Base-by-base conservation (phyloP, 2,113 vertebrate species). In the Alaudala cheleensis region DNA sequence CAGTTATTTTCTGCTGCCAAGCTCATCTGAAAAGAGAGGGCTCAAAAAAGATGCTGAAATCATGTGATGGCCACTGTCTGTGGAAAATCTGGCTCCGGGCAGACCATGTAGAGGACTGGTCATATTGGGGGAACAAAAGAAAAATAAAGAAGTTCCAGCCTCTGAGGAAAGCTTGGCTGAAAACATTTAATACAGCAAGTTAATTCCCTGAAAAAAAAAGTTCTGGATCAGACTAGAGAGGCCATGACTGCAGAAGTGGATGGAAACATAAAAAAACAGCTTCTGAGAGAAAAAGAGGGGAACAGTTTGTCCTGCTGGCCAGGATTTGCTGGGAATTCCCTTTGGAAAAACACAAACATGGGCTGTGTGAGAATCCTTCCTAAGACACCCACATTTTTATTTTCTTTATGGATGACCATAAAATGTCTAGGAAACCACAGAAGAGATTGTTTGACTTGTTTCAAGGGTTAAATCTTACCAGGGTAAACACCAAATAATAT, bases 401-500 rank as follows among this genome's bases (percentile, higher is more conserved):
- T 80, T 79, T 34, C 54, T 77, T 70, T 45, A 40, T 49, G 51
- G 67, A 51, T 71, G 58, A 77, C 24, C 60, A 37, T 12, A 40
- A 80, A 76, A 57, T 12, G 10, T 33, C 34, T 3, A 73, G 8
- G 66, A 80, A 85, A 76, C 8, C 29, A 26, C 61, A 72, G 73
- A 39, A 90, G 37, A 61, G 26, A 65, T 17, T 5, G 54, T 31
- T 22, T 26, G 49, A 85, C 10, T 58, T 34, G 11, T 56, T 93
- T 50, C 33, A 74, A 84, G 65, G 49, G 82, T 90, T 84, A 40
- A 60, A 64, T 60, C 98, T 98, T 96, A 99, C 99, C 99, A 99
- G 96, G 21, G 99, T 99, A 87, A 99, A 99, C 74, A 99, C 99
- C 96, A 99, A 98, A 97, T 99, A 99, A 97, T 99, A 99, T 37